These are phyloP conservation scores for Gasterosteus aculeatus DNA, from an alignment of 2,113 vertebrate genomes.

Conservation along the genomic window DNA sequence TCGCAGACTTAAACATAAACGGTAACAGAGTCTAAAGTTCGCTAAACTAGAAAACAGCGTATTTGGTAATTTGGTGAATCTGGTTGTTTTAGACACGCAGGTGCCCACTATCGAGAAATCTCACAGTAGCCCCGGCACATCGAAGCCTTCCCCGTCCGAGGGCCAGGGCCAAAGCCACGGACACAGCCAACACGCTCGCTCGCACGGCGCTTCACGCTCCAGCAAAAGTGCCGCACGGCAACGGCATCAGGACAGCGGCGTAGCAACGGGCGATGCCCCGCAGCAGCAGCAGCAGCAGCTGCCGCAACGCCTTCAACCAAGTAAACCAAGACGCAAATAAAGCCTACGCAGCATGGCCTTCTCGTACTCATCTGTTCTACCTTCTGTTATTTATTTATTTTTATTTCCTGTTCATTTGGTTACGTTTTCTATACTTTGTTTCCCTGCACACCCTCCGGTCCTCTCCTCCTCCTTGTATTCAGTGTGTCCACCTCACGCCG, in stretches of 20 bases:
- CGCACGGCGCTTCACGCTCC: conserved; percentile 91
- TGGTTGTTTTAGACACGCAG: conserved; percentile 93
- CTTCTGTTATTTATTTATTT: conserved; percentile 71
- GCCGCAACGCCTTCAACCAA: conserved; percentile 96
- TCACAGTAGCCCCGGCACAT: conserved; percentile 95
- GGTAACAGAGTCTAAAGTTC: conserved; percentile 37
- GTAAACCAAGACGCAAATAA: conserved; percentile 98
- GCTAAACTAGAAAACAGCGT: conserved; percentile 19
- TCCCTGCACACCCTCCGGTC: conserved; percentile 51
- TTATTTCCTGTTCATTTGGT: conserved; percentile 56
- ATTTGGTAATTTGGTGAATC: conserved; percentile 78
- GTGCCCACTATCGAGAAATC: conserved; percentile 97
- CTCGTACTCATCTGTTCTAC: conserved; percentile 93
- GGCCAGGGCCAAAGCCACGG: conserved; percentile 83
- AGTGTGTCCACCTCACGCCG: conserved; percentile 77
- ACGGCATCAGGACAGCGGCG: conserved; percentile 86
- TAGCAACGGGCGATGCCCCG: conserved; percentile 90
- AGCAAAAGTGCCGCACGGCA: conserved; percentile 93
- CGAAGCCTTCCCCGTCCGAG: conserved; percentile 94
- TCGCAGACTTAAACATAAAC: conserved; percentile 1
- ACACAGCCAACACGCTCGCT: conserved; percentile 85
- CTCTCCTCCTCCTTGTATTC: conserved; percentile 64
- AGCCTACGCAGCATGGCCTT: conserved; percentile 97
- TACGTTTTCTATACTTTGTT: conserved; percentile 50
- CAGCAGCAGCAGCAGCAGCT: conserved; percentile 91